Percentiles rank a stretch among this genome's conserved stretches.
Conservation (phyloP, 2,797 vertebrate species). For the Channa striata region DNA sequence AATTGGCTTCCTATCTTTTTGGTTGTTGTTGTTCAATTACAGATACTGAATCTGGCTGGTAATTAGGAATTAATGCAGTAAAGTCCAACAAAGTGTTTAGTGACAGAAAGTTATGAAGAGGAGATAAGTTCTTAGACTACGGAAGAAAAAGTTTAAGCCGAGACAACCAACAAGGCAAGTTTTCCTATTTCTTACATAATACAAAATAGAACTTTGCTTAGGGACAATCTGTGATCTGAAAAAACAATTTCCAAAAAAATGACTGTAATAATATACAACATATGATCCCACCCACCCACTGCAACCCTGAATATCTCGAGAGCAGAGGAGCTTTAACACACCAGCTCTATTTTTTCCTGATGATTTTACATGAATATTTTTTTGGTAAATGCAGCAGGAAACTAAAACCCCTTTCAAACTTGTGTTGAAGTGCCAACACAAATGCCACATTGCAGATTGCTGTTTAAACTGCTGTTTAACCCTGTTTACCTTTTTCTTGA, state of each 20-base stretch:
- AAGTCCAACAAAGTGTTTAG: conserved; percentile 35
- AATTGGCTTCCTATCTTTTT: conserved; percentile 56
- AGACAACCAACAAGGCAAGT: not conserved
- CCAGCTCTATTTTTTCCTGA: too few species aligned
- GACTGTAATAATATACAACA: not conserved
- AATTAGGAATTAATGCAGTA: conserved; percentile 40
- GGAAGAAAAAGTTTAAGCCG: not conserved
- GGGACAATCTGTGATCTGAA: not conserved
- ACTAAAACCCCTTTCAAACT: too few species aligned
- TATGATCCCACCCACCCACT: too few species aligned
- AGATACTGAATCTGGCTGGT: conserved; percentile 15
- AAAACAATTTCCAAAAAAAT: not conserved
- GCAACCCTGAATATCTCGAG: too few species aligned
- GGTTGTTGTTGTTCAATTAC: conserved; percentile 48
- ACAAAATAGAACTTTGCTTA: too few species aligned
- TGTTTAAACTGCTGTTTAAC: conserved; percentile 40
- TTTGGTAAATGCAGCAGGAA: too few species aligned
- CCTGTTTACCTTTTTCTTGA: conserved; percentile 29
- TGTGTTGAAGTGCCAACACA: too few species aligned
- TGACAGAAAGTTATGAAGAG: conserved; percentile 12
- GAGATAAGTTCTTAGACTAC: not conserved
- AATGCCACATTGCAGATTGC: conserved; percentile 36
- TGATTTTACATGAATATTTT: too few species aligned
- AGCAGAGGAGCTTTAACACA: too few species aligned
- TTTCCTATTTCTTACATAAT: not conserved